Base-by-base conservation (phyloP, 2,888 invertebrate genomes). In the Phortica magna region DNA sequence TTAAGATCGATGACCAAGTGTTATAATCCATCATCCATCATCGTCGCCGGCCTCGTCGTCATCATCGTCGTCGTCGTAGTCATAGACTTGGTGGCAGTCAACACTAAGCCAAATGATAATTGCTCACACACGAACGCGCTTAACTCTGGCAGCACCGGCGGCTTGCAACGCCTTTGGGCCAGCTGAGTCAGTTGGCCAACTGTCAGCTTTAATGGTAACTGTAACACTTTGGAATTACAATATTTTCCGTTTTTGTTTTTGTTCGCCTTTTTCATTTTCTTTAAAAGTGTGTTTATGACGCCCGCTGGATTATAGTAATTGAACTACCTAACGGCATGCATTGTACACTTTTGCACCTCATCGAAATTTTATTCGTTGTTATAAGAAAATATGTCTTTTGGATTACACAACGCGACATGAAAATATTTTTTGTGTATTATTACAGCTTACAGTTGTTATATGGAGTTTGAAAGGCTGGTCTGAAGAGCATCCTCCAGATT, bases 241-340 rank as follows among this genome's bases (percentile, higher is more conserved):
- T 82, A 81, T 83, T 83, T 48, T 83, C 83, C 82, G 79, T 80
- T 88, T 81, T 76, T 82, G 78, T 59, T 73, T n/a, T n/a, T n/a
- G n/a, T n/a, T n/a, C n/a, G n/a, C n/a, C 64, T 74, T 31, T 53
- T n/a, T 7, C 17, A 53, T 55, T 9, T 82, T 83, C 82, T 83
- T 83, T 78, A 81, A 80, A 78, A 85, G 80, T 85, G 83, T 87
- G 84, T 88, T 88, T 85, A 83, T 85, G 87, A 87, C 85, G 85
- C 85, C 84, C 84, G 88, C 82, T 87, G 85, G 85, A 88, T 85
- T 88, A 88, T 71, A 71, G 22, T 71, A 71, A 71, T 71, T 71
- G 42, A 61, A 17, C 3, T 19, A 48, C 14, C 9, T 65, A 65
- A 65, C 41, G 41, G 65, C 41, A 9, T 61, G 17, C 43, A 22